A percentile compares a stretch with the other conserved stretches of the same genome.
phyloP scores from a whole-genome alignment of 2,113 vertebrate genomes.

The Cephalopterus ornatus region DNA sequence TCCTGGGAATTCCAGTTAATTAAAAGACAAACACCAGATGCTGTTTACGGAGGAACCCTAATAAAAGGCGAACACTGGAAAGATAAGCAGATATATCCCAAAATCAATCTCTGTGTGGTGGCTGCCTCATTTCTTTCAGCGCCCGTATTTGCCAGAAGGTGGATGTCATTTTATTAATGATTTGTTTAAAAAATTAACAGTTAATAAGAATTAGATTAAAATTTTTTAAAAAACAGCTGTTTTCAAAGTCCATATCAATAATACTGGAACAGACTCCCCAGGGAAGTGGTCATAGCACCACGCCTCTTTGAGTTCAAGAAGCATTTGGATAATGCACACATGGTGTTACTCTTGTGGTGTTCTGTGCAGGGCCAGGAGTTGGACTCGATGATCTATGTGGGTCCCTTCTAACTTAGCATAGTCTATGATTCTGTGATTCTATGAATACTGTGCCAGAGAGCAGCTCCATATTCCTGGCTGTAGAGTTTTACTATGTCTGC shows the following conservation, averaged over 20 bases:
- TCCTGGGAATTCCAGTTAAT: too few relatives aligned
- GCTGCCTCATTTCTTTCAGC: too few relatives aligned
- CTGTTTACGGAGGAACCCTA: too few relatives aligned
- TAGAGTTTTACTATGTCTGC: not conserved
- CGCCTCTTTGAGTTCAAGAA: not conserved
- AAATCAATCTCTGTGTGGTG: too few relatives aligned
- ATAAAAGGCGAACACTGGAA: too few relatives aligned
- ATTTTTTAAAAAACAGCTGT: not conserved
- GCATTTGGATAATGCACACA: not conserved
- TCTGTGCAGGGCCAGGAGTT: not conserved
- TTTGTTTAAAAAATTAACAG: not conserved
- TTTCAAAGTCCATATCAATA: not conserved
- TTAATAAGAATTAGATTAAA: not conserved
- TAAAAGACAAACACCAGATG: too few relatives aligned
- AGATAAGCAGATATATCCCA: too few relatives aligned
- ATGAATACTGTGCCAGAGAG: not conserved
- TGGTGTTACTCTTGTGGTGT: not conserved
- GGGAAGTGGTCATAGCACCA: not conserved
- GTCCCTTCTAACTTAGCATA: not conserved
- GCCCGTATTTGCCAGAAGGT: not conserved
- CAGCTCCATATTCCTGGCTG: not conserved
- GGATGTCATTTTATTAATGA: not conserved
- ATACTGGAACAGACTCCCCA: not conserved
- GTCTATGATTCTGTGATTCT: not conserved
- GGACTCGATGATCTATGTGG: not conserved